Percentiles rank a stretch among this genome's conserved stretches.
Conservation (phyloP, 2,797 vertebrate species). For the Nothura maculosa region DNA sequence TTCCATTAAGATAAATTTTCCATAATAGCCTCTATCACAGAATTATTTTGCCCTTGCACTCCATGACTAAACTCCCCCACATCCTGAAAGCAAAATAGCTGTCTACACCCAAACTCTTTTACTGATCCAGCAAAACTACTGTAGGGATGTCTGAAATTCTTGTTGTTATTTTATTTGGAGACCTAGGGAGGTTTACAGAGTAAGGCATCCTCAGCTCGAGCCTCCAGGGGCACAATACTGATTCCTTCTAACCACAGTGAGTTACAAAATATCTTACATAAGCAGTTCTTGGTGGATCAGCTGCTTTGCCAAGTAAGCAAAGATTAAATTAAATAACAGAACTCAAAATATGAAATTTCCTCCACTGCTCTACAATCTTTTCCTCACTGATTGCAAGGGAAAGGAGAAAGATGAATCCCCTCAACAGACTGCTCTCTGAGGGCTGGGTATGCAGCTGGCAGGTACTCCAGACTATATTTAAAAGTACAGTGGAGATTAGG, state of each 20-base stretch:
- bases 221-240: slow-evolving; percentile 39
- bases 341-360: slow-evolving; percentile 46
- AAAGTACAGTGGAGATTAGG: background rate
- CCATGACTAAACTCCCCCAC: slow-evolving; percentile 51
- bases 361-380: slow-evolving; percentile 7
- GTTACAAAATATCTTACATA: slow-evolving; percentile 55
- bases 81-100: slow-evolving; percentile 69
- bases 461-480: slow-evolving; percentile 24
- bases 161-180: slow-evolving; percentile 63
- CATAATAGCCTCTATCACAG: slow-evolving; percentile 17
- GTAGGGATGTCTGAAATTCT: slow-evolving; percentile 20
- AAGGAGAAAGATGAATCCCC: slow-evolving; percentile 53
- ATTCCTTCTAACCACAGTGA: slow-evolving; percentile 30
- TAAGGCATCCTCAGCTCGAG: slow-evolving; percentile 29
- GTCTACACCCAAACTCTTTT: background rate
- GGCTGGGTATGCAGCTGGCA: slow-evolving; percentile 41
- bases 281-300: slow-evolving; percentile 32
- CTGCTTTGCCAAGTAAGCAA: slow-evolving; percentile 50
- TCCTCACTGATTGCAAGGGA: slow-evolving; percentile 18
- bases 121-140: slow-evolving; percentile 50
- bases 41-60: slow-evolving; percentile 57
- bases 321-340: slow-evolving; percentile 56
- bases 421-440: background rate
- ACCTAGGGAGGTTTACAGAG: background rate
- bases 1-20: slow-evolving; percentile 50